Evolutionary conservation across 2,888 invertebrate species (phyloP), one percentile per base, ranked within the genome.

Genomic region (Pandemis corylana): DNA sequence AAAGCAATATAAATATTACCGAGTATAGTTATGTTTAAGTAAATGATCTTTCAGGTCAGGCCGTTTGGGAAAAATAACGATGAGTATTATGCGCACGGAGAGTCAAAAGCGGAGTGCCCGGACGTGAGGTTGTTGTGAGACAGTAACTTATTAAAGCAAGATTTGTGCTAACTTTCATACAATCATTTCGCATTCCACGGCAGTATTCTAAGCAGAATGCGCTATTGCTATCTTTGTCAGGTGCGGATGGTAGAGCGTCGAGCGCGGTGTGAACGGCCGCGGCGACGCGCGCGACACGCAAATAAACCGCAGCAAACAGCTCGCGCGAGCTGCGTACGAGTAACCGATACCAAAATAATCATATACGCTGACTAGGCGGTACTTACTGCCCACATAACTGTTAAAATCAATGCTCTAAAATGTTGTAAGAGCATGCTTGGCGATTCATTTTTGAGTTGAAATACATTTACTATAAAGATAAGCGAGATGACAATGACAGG

Each of bases 251-350:
- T 76, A 77, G 76, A 73, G 74, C 74, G 76, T 36, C 28, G 28
- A 36, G 28, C 77, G 71, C 71, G 82, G 89, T 88, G 93, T 93
- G 92, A 94, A 93, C 86, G 93, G 82, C 92, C 93, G 87, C 86
- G 78, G 83, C 84, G 90, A 87, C 91, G 84, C 91, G 92, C 91
- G 91, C 90, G 90, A 84, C 81, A 87, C 89, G 90, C 89, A 92
- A 93, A 94, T 92, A 92, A 90, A 91, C 88, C 80, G 83, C 81
- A 78, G 80, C 82, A 77, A 51, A 5, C 51, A 51, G 51, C 49
- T 49, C 5, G n/a, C 51, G n/a, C 46, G 46, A 46, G 46, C 5
- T 20, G 7, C 20, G 56, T 28, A 20, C 28, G 10, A 59, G 28
- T 59, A 28, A 59, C 59, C 28, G 59, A 28, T 59, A 59, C 59